Conservation (phyloP, 2,113 vertebrate species). For the Spea multiplicata region DNA sequence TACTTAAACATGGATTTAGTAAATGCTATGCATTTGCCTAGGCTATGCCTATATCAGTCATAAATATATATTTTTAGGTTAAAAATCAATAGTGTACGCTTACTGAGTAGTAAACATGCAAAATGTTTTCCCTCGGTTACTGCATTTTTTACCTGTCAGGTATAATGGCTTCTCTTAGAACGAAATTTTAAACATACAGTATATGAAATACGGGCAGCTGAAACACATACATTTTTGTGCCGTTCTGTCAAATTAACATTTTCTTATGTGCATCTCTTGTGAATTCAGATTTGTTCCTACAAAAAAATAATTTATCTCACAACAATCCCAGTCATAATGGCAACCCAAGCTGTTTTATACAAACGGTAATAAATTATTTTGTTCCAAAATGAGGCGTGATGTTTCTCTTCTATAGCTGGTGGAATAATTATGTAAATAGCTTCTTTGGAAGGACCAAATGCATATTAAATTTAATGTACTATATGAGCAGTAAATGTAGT, state of each 20-base stretch:
- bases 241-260: neutral
- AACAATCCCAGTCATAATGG: neutral
- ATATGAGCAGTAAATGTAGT: too few species aligned
- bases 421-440: neutral
- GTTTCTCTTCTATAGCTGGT: neutral
- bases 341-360: neutral
- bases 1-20: neutral
- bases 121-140: neutral
- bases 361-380: neutral
- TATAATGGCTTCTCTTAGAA: constrained; percentile 2
- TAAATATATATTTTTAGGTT: neutral
- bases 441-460: too few species aligned
- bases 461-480: too few species aligned
- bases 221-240: neutral
- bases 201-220: neutral
- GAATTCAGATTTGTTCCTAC: neutral
- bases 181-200: neutral
- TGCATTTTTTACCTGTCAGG: neutral
- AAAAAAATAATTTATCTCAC: neutral
- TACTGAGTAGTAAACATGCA: neutral
- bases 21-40: neutral
- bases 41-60: neutral
- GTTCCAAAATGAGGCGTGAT: neutral
- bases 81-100: neutral
- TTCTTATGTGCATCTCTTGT: neutral